Evolutionary conservation across 1,140 invertebrate species (phyloP), one percentile per base, ranked within the genome.

Genomic region (Dinothrombium tinctorium): DNA sequence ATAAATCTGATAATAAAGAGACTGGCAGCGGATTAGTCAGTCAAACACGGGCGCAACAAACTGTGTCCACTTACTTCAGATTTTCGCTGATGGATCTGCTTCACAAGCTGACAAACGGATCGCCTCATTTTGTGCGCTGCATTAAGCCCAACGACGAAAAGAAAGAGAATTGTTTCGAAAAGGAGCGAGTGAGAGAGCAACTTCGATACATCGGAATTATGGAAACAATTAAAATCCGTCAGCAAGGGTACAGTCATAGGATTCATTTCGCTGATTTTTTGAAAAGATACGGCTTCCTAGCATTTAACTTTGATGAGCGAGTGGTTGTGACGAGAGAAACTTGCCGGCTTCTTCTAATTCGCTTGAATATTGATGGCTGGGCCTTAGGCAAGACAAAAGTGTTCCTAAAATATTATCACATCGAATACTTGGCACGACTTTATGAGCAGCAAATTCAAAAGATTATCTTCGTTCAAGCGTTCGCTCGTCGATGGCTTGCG

Each of bases 391-490:
- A 74, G 51, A 73, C 74, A 0, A 82, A 80, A 51, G 63, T 83
- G 4, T 84, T 84, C 53, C 61, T 84, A 0, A 81, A 81, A 51
- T 82, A 82, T 54, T 82, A 81, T 51, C 77, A 82, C 51, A 68
- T 80, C 1, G 77, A 83, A 57, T 72, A 75, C 45, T 58, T 84
- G 1, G 69, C 76, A 0, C 72, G 75, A 52, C 60, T 74, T 49
- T 80, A 77, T 54, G 76, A 81, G 53, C 68, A 74, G 43, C 65
- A 73, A 54, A 65, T 69, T 17, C 63, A 65, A 35, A 74, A 71
- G 50, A 69, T 81, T 19, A 61, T 77, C 1, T 54, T 71, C 43
- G 68, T 76, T 0, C 77, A 81, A 58, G 62, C 74, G 0, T 71
- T 66, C 45, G 62, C 73, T 0, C 61, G 79, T 19, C 63, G 72